These are phyloP conservation scores for Plutella xylostella DNA, from an alignment of 2,888 invertebrate genomes.

Conservation along the genomic window DNA sequence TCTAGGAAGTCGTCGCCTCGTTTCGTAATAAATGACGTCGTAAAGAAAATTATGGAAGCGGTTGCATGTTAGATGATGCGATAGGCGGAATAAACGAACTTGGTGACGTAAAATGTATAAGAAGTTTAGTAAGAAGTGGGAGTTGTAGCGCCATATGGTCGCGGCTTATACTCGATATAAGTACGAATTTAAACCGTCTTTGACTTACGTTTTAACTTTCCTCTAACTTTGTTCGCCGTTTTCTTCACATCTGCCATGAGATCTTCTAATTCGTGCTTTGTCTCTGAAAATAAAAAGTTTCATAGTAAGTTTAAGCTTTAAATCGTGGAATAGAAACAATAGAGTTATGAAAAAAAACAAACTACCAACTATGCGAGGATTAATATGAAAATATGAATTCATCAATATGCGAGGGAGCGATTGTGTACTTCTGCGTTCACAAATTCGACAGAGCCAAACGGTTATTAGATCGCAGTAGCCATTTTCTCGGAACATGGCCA, in stretches of 20 bases:
- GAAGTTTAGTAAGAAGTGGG: too few species aligned
- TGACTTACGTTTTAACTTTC: constrained; percentile 94
- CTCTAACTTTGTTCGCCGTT: constrained; percentile 99
- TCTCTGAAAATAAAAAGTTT: constrained; percentile 79
- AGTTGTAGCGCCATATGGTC: too few species aligned
- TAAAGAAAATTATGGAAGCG: too few species aligned
- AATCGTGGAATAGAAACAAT: too few species aligned
- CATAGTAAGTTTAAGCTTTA: too few species aligned
- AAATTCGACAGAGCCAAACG: background rate
- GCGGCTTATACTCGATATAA: too few species aligned
- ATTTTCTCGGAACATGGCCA: constrained; percentile 14
- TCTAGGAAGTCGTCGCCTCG: too few species aligned
- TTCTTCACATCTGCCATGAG: constrained; percentile 99
- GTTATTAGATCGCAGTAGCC: background rate
- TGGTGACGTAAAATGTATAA: background rate
- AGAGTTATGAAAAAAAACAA: background rate
- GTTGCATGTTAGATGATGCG: background rate
- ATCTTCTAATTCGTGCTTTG: constrained; percentile 99
- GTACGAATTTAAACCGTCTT: too few species aligned
- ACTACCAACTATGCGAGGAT: background rate
- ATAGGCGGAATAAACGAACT: background rate
- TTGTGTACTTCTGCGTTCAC: too few species aligned
- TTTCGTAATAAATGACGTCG: too few species aligned
- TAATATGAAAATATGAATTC: background rate
- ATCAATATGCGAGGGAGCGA: too few species aligned